These are phyloP conservation scores for Standfussiana lucernea DNA, from an alignment of 2,888 invertebrate genomes.

Conservation along the genomic window DNA sequence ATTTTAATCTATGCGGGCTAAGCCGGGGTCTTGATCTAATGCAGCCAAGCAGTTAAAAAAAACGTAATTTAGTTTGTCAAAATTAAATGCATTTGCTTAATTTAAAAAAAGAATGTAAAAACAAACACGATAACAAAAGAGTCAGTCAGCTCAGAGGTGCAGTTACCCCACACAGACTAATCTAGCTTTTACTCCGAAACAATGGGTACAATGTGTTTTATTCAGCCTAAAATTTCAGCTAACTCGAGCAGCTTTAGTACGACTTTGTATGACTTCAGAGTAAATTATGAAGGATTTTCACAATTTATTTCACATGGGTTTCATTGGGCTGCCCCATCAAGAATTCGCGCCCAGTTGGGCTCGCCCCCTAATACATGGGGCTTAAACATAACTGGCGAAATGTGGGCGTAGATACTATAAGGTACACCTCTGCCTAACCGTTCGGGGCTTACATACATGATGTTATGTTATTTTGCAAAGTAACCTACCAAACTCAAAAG, in stretches of 20 bases:
- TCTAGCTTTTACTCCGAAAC: slow-evolving; percentile 36
- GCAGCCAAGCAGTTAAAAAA: too few species aligned
- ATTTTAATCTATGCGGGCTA: not conserved
- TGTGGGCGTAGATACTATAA: not conserved
- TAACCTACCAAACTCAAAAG: not conserved
- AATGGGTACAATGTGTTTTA: slow-evolving; percentile 49
- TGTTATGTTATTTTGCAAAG: not conserved
- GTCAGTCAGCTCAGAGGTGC: slow-evolving; percentile 27
- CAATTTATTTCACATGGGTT: slow-evolving; percentile 2
- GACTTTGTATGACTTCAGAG: not conserved
- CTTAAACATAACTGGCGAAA: not conserved
- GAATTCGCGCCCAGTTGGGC: not conserved
- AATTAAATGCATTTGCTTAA: not conserved
- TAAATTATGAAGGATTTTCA: slow-evolving; percentile 15
- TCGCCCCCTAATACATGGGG: too few species aligned
- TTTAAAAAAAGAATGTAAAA: not conserved
- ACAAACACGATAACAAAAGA: slow-evolving; percentile 17
- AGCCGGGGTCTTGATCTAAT: not conserved
- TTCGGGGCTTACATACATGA: too few species aligned
- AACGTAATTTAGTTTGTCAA: too few species aligned
- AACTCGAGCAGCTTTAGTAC: slow-evolving; percentile 4
- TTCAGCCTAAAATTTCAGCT: slow-evolving; percentile 15
- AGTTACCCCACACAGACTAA: slow-evolving; percentile 32
- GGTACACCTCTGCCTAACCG: too few species aligned
- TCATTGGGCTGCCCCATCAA: not conserved